Percentiles rank a stretch among this genome's conserved stretches.
Evolutionary conservation across 2,888 invertebrate genomes (phyloP).

Genomic region (Schizaphis graminum): DNA sequence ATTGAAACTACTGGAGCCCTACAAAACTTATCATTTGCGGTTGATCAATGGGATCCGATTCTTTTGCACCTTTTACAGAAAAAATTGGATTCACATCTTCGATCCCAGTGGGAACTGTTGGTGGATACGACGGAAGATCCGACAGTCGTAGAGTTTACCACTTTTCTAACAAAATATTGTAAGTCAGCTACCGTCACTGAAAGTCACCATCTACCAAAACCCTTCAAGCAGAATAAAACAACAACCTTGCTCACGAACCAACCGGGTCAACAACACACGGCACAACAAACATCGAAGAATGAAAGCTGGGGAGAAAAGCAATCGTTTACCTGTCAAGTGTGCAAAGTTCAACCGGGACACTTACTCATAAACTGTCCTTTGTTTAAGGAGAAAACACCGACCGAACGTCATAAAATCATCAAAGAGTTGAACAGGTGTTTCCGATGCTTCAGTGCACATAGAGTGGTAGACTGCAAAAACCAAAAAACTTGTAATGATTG

Average conservation of each 20-base stretch:
- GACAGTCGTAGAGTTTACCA: neutral
- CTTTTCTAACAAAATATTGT: constrained; percentile 25
- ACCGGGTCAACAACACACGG: neutral
- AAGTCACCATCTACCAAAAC: too few relatives aligned
- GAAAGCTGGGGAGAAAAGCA: neutral
- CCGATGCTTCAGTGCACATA: neutral
- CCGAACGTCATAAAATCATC: neutral
- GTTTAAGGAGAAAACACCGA: neutral
- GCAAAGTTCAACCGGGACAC: neutral
- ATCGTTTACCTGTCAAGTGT: neutral
- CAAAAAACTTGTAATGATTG: too few relatives aligned
- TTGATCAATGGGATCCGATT: constrained; percentile 36
- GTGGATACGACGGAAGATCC: constrained; percentile 3
- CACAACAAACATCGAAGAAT: neutral
- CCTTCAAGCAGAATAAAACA: neutral
- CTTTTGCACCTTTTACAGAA: neutral
- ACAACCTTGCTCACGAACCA: neutral
- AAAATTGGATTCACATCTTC: neutral
- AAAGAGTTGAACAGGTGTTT: neutral
- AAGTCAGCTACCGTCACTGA: neutral
- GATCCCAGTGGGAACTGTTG: constrained; percentile 1
- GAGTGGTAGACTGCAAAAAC: too few relatives aligned
- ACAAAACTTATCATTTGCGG: neutral
- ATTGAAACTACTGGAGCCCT: neutral
- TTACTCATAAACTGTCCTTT: neutral